These are phyloP conservation scores for Threskiornis aethiopicus DNA, from an alignment of 2,797 vertebrate species.

Conservation along the genomic window DNA sequence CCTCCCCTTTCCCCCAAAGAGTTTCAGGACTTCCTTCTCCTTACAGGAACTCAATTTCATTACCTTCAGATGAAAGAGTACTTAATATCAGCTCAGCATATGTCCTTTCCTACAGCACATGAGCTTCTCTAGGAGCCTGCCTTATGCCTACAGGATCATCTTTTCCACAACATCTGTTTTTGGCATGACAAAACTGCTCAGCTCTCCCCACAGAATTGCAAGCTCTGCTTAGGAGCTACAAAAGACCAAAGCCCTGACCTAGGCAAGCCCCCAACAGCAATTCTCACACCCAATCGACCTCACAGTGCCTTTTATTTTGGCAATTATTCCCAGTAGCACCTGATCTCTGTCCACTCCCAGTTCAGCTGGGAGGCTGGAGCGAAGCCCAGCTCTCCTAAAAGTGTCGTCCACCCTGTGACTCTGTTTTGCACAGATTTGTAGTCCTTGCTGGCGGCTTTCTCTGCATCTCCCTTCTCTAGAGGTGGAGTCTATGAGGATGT, in stretches of 20 bases:
- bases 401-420: background rate
- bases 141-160: background rate
- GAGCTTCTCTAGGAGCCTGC: background rate
- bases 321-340: background rate
- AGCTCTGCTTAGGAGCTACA: background rate
- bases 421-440: background rate
- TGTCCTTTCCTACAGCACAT: background rate
- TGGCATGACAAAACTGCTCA: background rate
- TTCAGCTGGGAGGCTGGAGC: slow-evolving; percentile 22
- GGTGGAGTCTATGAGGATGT: background rate
- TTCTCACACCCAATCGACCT: slow-evolving; percentile 13
- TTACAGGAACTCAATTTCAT: background rate
- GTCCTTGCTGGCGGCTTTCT: background rate
- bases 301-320: background rate
- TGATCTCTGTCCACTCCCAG: background rate
- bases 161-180: background rate
- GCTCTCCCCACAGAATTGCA: background rate
- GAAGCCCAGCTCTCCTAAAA: background rate
- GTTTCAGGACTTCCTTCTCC: background rate
- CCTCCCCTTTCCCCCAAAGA: background rate
- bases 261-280: background rate
- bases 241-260: background rate
- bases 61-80: background rate
- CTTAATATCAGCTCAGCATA: background rate
- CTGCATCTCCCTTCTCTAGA: background rate